Conservation (phyloP, 2,888 invertebrate genomes). For the Athalia rosae region DNA sequence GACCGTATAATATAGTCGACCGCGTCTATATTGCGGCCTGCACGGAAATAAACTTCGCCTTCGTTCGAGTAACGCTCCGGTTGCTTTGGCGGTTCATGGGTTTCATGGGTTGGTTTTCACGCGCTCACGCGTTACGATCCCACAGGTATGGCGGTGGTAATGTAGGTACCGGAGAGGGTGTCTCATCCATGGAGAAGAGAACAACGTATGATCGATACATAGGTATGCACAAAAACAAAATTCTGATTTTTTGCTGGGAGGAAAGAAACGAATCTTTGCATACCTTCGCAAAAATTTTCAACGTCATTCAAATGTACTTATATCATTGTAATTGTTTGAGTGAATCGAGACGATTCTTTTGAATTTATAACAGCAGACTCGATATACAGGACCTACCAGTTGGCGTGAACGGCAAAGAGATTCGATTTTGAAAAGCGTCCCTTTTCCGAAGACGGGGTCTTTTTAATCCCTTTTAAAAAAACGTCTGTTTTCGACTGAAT, state of each 20-base stretch:
- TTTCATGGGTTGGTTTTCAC: not conserved
- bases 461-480: constrained; percentile 41
- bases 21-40: constrained; percentile 35
- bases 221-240: too few relatives aligned
- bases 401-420: constrained; percentile 17
- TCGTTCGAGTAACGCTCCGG: constrained; percentile 5
- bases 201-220: too few relatives aligned
- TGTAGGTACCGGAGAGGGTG: not conserved
- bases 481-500: constrained; percentile 43
- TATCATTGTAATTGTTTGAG: too few relatives aligned
- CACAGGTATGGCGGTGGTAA: not conserved
- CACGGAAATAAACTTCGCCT: constrained; percentile 35
- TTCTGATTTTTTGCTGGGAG: not conserved
- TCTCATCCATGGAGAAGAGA: not conserved
- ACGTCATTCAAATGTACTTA: too few relatives aligned
- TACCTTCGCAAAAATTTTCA: too few relatives aligned
- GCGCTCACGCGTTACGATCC: not conserved
- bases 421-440: constrained; percentile 30
- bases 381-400: constrained; percentile 29
- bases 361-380: not conserved
- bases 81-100: constrained; percentile 10
- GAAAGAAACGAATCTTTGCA: not conserved
- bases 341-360: not conserved
- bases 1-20: constrained; percentile 45
- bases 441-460: constrained; percentile 23